Conservation (phyloP, 2,888 invertebrate species). For the Tetragnatha montana region DNA sequence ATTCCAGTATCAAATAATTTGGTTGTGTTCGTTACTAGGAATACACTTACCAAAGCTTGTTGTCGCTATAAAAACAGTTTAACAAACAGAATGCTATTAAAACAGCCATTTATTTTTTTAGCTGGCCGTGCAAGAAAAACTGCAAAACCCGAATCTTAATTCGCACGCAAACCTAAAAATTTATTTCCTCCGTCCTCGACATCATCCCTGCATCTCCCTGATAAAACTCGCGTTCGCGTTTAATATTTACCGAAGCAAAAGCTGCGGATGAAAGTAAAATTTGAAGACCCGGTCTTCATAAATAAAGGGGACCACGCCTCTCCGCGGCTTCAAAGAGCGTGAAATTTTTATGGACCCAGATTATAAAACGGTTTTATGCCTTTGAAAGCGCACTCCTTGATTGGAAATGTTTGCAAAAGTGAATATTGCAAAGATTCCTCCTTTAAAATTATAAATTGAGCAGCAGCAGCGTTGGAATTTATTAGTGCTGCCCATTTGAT, state of each 20-base stretch:
- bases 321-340: not conserved
- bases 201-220: not conserved
- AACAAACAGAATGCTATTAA: too few species aligned
- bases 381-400: slow-evolving; percentile 17
- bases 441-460: not conserved
- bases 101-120: too few species aligned
- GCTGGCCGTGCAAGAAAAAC: too few species aligned
- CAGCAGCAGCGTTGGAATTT: not conserved
- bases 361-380: slow-evolving; percentile 50
- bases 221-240: not conserved
- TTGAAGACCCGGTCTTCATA: not conserved
- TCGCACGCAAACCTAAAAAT: not conserved
- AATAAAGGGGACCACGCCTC: not conserved
- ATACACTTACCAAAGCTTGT: too few species aligned
- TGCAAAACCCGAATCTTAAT: not conserved
- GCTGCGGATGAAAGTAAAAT: not conserved
- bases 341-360: slow-evolving; percentile 41
- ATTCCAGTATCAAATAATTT: too few species aligned
- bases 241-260: not conserved
- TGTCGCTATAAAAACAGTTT: too few species aligned
- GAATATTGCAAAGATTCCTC: not conserved
- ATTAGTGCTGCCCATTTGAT: not conserved
- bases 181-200: not conserved
- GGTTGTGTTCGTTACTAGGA: too few species aligned
- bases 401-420: not conserved